Evolutionary conservation across 2,888 invertebrate species (phyloP).

Genomic region (Yponomeuta malinellus): DNA sequence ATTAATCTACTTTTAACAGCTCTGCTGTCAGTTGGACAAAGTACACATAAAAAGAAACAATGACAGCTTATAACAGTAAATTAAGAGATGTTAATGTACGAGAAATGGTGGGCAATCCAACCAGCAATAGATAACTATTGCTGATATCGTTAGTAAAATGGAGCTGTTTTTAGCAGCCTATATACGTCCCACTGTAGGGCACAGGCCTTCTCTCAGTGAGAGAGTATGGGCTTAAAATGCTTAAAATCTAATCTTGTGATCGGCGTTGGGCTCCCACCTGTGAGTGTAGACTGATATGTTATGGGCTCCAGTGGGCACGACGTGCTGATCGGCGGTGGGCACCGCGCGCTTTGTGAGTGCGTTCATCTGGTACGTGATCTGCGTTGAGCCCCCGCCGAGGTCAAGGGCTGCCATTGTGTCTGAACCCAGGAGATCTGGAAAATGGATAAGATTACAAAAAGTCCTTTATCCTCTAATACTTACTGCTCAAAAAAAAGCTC

Average conservation of each 20-base stretch:
- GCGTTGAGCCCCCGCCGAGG: slow-evolving; percentile 90
- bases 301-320: slow-evolving; percentile 49
- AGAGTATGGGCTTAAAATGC: not conserved
- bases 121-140: too few relatives aligned
- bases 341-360: slow-evolving; percentile 28
- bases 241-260: not conserved
- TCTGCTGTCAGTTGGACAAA: too few relatives aligned
- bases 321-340: slow-evolving; percentile 42
- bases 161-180: not conserved
- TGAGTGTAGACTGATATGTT: slow-evolving; percentile 67
- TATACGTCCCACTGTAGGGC: too few relatives aligned
- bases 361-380: slow-evolving; percentile 75
- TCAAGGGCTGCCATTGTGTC: slow-evolving; percentile 89
- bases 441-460: not conserved
- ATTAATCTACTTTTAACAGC: too few relatives aligned
- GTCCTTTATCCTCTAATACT: not conserved
- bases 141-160: not conserved
- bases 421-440: slow-evolving; percentile 42
- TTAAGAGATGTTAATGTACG: too few relatives aligned
- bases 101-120: too few relatives aligned
- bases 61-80: too few relatives aligned
- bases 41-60: too few relatives aligned
- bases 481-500: too few relatives aligned
- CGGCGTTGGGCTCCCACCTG: slow-evolving; percentile 43
- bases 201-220: too few relatives aligned